Conservation (phyloP, 2,888 invertebrate genomes). For the Therioaphis trifolii region DNA sequence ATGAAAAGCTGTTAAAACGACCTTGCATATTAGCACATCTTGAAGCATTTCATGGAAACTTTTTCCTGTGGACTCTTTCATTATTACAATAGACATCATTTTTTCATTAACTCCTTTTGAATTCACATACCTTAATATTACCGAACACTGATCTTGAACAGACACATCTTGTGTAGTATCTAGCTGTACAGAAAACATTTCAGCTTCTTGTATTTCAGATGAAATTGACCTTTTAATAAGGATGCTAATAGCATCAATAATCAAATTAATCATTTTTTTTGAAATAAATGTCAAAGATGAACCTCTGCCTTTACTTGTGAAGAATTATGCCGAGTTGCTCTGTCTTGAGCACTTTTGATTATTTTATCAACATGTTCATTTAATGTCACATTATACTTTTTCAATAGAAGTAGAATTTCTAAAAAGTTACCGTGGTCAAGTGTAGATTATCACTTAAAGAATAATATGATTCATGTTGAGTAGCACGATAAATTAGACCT, state of each 20-base stretch:
- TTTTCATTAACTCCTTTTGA: background rate
- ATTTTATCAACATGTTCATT: slow-evolving; percentile 14
- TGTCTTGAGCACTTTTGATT: background rate
- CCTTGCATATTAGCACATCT: no score
- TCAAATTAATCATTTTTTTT: no score
- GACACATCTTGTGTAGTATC: background rate
- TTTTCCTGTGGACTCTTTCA: no score
- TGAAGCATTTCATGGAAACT: no score
- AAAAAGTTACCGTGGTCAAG: slow-evolving; percentile 18
- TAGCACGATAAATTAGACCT: background rate
- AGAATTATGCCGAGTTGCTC: background rate
- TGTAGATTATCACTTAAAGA: background rate
- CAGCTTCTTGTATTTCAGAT: background rate
- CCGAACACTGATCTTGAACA: background rate
- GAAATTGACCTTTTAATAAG: background rate
- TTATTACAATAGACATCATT: background rate
- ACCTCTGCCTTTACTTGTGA: no score
- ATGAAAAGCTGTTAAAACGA: no score
- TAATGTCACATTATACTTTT: slow-evolving; percentile 7
- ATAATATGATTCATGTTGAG: background rate
- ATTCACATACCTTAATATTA: background rate
- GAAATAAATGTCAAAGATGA: no score
- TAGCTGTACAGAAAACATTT: background rate
- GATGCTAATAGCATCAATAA: no score
- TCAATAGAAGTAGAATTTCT: slow-evolving; percentile 7